phyloP scores from a whole-genome alignment of 2,888 invertebrate genomes.

The Drosophila meridiana region DNA sequence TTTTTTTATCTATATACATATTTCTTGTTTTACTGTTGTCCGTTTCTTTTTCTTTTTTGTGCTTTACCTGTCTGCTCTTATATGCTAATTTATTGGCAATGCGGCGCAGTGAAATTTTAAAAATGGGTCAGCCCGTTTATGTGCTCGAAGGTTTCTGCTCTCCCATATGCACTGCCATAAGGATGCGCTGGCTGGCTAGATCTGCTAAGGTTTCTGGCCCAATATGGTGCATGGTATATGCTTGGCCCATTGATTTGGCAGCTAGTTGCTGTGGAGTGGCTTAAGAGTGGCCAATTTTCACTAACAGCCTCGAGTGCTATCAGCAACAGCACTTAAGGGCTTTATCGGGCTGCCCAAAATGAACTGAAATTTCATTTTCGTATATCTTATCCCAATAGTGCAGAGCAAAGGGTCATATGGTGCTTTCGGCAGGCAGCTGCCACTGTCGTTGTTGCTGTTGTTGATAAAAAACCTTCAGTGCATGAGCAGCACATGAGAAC shows the following conservation, averaged over 20 bases:
- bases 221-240: conserved; percentile 3
- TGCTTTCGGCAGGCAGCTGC: conserved; percentile 21
- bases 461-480: conserved; percentile 35
- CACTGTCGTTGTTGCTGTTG: conserved; percentile 13
- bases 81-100: conserved; percentile 78
- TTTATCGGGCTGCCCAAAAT: conserved; percentile 62
- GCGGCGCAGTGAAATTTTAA: conserved; percentile 35
- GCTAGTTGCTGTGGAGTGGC: conserved; percentile 9
- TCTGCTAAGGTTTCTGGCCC: conserved; percentile 17
- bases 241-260: conserved; percentile 24
- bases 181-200: conserved; percentile 21
- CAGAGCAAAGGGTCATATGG: conserved; percentile 69
- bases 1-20: conserved; percentile 13
- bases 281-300: conserved; percentile 25
- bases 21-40: neutral
- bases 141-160: conserved; percentile 8
- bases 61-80: conserved; percentile 55
- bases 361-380: conserved; percentile 72
- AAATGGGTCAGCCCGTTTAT: conserved; percentile 58
- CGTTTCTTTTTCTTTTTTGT: conserved; percentile 5
- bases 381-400: conserved; percentile 70
- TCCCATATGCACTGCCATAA: conserved; percentile 28
- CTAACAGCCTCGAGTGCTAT: conserved; percentile 37
- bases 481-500: conserved; percentile 33
- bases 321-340: conserved; percentile 72